Evolutionary conservation across 2,888 invertebrate species (phyloP), one percentile per base, ranked within the genome.

Genomic region (Artemia sp.): DNA sequence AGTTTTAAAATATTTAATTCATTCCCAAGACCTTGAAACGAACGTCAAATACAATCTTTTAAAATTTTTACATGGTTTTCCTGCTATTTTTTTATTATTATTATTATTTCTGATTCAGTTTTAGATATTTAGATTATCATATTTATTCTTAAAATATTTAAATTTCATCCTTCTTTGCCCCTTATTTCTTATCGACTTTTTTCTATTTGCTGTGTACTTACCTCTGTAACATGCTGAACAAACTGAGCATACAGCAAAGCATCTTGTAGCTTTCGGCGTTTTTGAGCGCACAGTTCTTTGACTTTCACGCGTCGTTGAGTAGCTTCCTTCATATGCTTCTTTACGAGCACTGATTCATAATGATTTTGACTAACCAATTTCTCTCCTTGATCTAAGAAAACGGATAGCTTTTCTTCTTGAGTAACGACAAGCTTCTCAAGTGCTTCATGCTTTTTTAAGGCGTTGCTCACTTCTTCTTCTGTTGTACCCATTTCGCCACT

Each of bases 371-470:
- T 85, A 51, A 95, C 81, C 68, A 97, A 81, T 78, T 93, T 92
- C 72, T 86, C 85, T 0, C 92, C 93, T 76, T 92, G 91, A 71
- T 86, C 87, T 78, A 89, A 86, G 67, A 94, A 79, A 0, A 88
- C 83, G 0, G 85, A 83, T 24, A 93, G 82, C 79, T 92, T 91
- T 78, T 94, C 94, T 74, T 93, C 92, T 81, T 92, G 87, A 0
- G 90, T 88, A 12, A 85, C 85, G 9, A 96, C 84, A 0, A 95
- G 81, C 75, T 92, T 92, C 77, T 93, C 93, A 77, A 97, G 95
- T 4, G 91, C 93, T 74, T 93, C 94, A 75, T 96, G 94, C 76
- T 92, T 92, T 80, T 92, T 92, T 51, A 91, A 84, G 76, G 90
- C 86, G 66, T 87, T 87, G 74, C 90, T 89, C 0, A 96, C 93